Base-by-base conservation (phyloP, 2,888 invertebrate species). In the Mythimna ferrago region DNA sequence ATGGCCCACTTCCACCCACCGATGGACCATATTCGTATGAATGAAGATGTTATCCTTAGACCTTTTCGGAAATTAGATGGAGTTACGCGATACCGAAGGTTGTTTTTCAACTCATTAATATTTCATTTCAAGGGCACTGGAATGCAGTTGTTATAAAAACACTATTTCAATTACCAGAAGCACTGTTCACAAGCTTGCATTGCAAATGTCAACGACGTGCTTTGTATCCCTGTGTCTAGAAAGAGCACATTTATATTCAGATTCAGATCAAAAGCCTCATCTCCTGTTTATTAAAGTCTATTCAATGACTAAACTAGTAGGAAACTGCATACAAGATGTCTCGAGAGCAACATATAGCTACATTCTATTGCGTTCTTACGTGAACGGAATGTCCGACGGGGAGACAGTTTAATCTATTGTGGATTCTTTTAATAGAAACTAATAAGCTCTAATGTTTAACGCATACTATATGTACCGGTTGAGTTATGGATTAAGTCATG, bases 401-500 rank as follows among this genome's bases (percentile, higher is more conserved):
- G 80, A 83, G 73, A 79, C 81, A 80, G 68, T 82, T 86, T 80
- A 84, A 82, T 87, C 82, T 82, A 79, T 82, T 76, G 81, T 78
- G 66, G 67, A 78, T 79, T 81, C 66, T 83, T 84, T 78, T 87
- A 86, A 87, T 83, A 81, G 81, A 86, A 88, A 83, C 80, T 84
- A 87, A 87, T 88, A 87, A 89, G 83, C 81, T 80, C 78, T 86
- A 87, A 88, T 88, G 73, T 81, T 83, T 82, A 82, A 71, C 76
- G 64, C 80, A 86, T 84, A 83, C 78, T 84, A 84, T 81, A 84
- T 82, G 79, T 83, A 84, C 84, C 85, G 86, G 87, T 86, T 84
- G 83, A 86, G 82, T 88, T 90, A 88, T 89, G 87, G 84, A 89
- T 89, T 89, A 88, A 92, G 88, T 88, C 89, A 90, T 91, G 91